Evolutionary conservation across 2,888 invertebrate species (phyloP).

Genomic region (Noctua janthina): DNA sequence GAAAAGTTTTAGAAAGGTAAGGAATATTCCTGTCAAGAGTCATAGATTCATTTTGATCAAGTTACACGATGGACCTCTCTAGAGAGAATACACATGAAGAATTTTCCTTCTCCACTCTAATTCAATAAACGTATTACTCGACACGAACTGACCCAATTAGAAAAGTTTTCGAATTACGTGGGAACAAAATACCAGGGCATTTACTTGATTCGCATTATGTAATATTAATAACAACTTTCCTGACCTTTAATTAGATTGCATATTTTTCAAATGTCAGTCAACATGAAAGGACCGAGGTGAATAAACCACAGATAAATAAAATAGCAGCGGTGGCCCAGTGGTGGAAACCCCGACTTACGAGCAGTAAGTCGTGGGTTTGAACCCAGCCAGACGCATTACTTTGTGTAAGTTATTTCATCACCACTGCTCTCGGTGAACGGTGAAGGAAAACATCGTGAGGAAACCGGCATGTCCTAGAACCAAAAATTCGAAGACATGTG

Average conservation of each 20-base stretch:
- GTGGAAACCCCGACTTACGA: too few relatives aligned
- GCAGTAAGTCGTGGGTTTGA: too few relatives aligned
- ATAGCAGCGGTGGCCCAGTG: neutral
- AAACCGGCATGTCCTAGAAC: too few relatives aligned
- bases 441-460: too few relatives aligned
- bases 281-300: conserved; percentile 31
- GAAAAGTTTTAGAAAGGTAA: neutral
- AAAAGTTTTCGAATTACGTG: conserved; percentile 71
- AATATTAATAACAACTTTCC: conserved; percentile 50
- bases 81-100: conserved; percentile 39
- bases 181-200: conserved; percentile 49
- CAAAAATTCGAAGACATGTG: too few relatives aligned
- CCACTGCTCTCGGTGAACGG: too few relatives aligned
- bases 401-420: too few relatives aligned
- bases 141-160: conserved; percentile 74
- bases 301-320: conserved; percentile 24
- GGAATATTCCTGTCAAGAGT: conserved; percentile 9
- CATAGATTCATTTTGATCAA: conserved; percentile 36
- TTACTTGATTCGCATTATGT: conserved; percentile 47
- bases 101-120: conserved; percentile 56
- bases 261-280: conserved; percentile 48
- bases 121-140: conserved; percentile 64
- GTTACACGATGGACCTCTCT: conserved; percentile 26
- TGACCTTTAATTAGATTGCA: conserved; percentile 49
- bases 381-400: too few relatives aligned